Evolutionary conservation across 2,888 invertebrate species (phyloP).

Genomic region (Lepidocyrtinus sp.): DNA sequence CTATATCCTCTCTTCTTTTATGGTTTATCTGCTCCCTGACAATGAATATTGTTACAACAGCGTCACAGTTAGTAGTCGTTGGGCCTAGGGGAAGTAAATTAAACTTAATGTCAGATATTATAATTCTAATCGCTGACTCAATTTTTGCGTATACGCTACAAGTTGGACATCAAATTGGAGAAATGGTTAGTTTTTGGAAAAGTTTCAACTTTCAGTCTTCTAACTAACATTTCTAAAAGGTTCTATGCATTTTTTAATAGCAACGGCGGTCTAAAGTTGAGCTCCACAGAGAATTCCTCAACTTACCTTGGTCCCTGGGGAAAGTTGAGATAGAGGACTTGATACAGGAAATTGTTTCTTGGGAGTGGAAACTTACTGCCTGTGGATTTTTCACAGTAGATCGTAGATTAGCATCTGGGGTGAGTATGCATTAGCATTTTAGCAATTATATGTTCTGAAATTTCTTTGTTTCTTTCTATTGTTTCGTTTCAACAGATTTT

Average conservation of each 20-base stretch:
- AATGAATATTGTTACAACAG: constrained; percentile 19
- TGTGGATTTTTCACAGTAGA: constrained; percentile 40
- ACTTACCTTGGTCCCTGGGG: constrained; percentile 24
- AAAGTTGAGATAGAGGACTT: constrained; percentile 42
- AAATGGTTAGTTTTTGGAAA: constrained; percentile 25
- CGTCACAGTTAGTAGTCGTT: constrained; percentile 26
- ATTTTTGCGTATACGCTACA: constrained; percentile 20
- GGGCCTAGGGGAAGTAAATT: neutral
- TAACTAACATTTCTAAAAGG: neutral
- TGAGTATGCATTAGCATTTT: neutral
- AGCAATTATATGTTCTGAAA: neutral
- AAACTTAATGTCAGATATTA: constrained; percentile 5
- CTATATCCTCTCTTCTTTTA: neutral
- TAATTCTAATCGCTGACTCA: neutral
- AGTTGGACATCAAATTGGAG: constrained; percentile 24
- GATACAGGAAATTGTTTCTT: constrained; percentile 30
- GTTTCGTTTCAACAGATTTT: no score
- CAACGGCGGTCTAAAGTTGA: constrained; percentile 23
- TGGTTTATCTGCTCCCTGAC: constrained; percentile 27
- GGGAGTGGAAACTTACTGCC: constrained; percentile 41
- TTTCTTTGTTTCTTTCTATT: no score
- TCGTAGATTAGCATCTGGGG: constrained; percentile 41
- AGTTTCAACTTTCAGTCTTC: neutral
- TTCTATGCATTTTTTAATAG: constrained; percentile 29
- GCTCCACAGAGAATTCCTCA: constrained; percentile 22